Evolutionary conservation across 2,113 vertebrate species (phyloP).

Genomic region (Corynorhinus townsendii): DNA sequence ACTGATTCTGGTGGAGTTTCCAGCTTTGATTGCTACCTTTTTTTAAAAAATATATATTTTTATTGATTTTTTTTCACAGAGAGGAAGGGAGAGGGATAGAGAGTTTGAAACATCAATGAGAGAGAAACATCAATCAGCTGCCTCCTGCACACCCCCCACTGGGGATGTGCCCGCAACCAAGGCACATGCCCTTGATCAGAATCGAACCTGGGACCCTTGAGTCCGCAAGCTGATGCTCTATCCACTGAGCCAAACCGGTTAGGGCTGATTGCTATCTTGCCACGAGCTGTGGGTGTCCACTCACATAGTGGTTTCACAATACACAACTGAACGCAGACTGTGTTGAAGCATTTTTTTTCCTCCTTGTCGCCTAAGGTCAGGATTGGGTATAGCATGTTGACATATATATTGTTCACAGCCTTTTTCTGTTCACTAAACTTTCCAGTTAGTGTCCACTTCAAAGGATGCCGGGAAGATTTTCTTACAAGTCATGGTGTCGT

Average conservation of each 20-base stretch:
- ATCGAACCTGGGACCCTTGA: no score
- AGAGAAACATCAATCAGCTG: no score
- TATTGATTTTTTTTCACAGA: no score
- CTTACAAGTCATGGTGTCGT: slow-evolving; percentile 55
- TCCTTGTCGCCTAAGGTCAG: slow-evolving; percentile 38
- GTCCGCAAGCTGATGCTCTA: no score
- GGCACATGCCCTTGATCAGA: no score
- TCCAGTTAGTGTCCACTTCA: slow-evolving; percentile 76
- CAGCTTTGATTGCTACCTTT: background rate
- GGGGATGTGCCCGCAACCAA: no score
- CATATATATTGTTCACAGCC: slow-evolving; percentile 69
- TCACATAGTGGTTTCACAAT: slow-evolving; percentile 1
- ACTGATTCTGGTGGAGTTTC: background rate
- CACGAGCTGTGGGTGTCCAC: background rate
- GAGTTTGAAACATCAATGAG: no score
- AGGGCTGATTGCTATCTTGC: background rate
- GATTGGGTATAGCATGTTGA: slow-evolving; percentile 56
- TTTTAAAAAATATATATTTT: no score
- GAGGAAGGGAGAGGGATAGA: no score
- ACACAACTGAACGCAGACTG: slow-evolving; percentile 28
- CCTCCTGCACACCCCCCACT: no score
- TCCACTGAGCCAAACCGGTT: no score
- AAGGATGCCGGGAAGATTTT: slow-evolving; percentile 71
- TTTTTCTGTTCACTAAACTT: slow-evolving; percentile 75
- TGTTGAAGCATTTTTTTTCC: slow-evolving; percentile 17